A percentile compares a stretch with the other conserved stretches of the same genome.
These are phyloP conservation scores for Lerista edwardsae DNA, from an alignment of 2,797 vertebrate genomes.

Conservation along the genomic window DNA sequence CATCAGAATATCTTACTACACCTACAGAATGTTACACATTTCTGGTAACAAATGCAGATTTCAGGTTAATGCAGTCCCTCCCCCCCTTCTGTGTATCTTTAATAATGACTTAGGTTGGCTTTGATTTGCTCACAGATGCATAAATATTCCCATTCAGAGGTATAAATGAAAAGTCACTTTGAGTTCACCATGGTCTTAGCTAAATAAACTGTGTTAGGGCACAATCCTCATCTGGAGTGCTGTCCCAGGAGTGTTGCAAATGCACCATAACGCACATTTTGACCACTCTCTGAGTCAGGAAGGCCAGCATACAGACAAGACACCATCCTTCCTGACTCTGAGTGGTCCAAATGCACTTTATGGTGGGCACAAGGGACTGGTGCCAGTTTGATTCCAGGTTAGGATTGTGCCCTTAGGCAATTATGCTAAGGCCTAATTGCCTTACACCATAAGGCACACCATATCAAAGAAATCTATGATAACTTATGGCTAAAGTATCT, in stretches of 20 bases:
- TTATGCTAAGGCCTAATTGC: too few relatives aligned
- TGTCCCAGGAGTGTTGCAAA: too few relatives aligned
- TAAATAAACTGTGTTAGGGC: background rate
- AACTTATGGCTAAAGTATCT: background rate
- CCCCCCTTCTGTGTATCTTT: background rate
- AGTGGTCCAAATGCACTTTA: too few relatives aligned
- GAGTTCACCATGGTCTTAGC: background rate
- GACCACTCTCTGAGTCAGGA: too few relatives aligned
- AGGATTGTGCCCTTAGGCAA: too few relatives aligned
- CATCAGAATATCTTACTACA: background rate
- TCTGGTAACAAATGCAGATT: background rate
- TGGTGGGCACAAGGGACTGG: too few relatives aligned
- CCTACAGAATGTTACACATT: background rate
- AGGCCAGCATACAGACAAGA: too few relatives aligned
- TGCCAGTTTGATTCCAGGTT: too few relatives aligned
- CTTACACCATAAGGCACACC: background rate
- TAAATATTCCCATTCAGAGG: background rate
- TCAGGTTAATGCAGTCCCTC: background rate
- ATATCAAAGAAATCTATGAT: background rate
- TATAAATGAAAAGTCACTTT: background rate
- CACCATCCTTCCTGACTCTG: too few relatives aligned
- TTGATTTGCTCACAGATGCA: background rate
- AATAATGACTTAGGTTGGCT: background rate
- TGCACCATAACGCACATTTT: too few relatives aligned
- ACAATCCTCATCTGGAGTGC: too few relatives aligned